phyloP scores from a whole-genome alignment of 30 jellyfish, hydroid and myxozoan genomes.

The Cassiopea andromeda region DNA sequence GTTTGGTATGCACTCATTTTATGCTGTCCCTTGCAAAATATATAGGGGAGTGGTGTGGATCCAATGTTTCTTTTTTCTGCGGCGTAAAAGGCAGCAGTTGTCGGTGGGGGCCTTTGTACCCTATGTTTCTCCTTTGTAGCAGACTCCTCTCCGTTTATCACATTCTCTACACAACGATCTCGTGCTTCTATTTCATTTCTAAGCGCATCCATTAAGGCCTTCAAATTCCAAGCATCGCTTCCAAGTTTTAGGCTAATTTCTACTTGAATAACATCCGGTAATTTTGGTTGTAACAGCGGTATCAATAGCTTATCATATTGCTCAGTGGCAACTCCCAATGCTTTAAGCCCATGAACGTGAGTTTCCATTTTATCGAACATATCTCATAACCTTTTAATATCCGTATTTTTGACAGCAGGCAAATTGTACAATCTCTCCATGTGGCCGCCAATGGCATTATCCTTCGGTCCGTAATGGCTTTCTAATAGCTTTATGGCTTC shows the following conservation, averaged over 20 bases:
- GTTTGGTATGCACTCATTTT: no score
- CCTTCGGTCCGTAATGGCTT: conserved; percentile 20
- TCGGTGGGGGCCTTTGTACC: no score
- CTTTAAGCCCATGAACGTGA: conserved; percentile 11
- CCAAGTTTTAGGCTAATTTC: not conserved
- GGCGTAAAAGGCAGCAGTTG: no score
- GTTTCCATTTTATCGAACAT: conserved; percentile 16
- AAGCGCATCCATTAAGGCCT: not conserved
- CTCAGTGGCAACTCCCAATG: no score
- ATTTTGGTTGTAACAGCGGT: no score
- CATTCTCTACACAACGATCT: not conserved
- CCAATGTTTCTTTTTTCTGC: not conserved
- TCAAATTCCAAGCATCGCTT: not conserved
- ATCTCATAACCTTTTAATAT: not conserved
- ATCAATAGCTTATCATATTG: no score
- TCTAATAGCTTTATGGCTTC: conserved; percentile 18
- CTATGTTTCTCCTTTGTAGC: not conserved
- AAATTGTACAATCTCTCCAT: no score
- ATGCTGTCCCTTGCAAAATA: no score
- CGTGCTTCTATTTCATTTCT: not conserved
- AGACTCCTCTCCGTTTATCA: not conserved
- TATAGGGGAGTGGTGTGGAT: not conserved
- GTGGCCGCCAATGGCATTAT: not conserved
- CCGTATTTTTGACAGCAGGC: no score
- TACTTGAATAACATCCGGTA: no score